Base-by-base conservation (phyloP, 35 echinoderm and acorn worm species). In the Amphiura filiformis region DNA sequence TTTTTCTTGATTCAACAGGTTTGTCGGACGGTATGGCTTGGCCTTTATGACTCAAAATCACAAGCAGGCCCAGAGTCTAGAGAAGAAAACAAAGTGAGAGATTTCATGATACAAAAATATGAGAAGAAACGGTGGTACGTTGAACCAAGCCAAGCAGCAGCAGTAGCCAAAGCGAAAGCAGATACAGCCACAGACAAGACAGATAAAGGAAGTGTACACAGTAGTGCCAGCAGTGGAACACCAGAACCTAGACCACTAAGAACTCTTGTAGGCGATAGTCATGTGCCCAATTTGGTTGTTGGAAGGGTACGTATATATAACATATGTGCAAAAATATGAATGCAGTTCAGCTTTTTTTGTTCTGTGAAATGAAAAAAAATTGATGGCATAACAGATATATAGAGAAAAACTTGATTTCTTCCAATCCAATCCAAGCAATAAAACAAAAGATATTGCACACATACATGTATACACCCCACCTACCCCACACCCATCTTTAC, bases 41-140 rank as follows among this genome's bases (percentile, higher is more conserved):
- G 93, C 35, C 80, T 94, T 7, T 89, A 89, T 31, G 88, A 94
- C 31, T 81, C 93, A 77, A 84, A 85, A 64, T 87, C 83, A 75
- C 78, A 80, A 34, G 84, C 88, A 0, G 88, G 83, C 20, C 84
- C 88, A 2, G 93, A 94, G 65, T 94, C 93, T 41, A 94, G 86
- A 79, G 93, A 94, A 13, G 93, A 94, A 65, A 57, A 83, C 47
- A 94, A 94, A 86, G 93, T 94, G 34, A 56, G 88, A 65, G 93
- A 94, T 64, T 94, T 86, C 80, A 89, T 90, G 88, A 57, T 86
- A 23, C 93, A 94, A 65, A 94, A 94, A 38, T 94, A 94, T n/a
- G 93, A 94, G 76, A 90, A 84, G 57, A 94, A 94, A 80, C 42
- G 88, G 39, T 94, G 93, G 93, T 94, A 94, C 64, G 79, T 94